Evolutionary conservation across 2,797 vertebrate species (phyloP), one percentile per base, ranked within the genome.

Genomic region (Denticeps clupeoides): DNA sequence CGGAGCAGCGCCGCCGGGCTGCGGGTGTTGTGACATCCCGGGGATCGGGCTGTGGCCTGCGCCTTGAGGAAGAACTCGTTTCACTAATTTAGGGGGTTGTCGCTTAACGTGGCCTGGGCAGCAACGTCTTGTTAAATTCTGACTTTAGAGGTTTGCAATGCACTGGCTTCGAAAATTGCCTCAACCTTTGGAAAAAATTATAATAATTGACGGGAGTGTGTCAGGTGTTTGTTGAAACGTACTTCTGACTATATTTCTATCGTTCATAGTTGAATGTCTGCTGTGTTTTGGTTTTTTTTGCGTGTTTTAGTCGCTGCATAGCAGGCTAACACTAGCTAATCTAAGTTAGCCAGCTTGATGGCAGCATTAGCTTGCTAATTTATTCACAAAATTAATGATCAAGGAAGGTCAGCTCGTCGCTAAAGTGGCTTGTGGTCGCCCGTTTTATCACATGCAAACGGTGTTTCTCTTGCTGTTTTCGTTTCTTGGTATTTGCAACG

Each of bases 21-120:
- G 1, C 0, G 45, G 56, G 25, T 47, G 7, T 28, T 24, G 21
- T 55, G 65, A 69, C 45, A 82, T 31, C 15, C 49, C 74, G 79
- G 33, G 64, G 83, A 59, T 69, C 55, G 4, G 50, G 15, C 12
- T 1, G 0, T 19, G 77, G 80, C 77, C 79, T 75, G 9, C 12
- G 5, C 41, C 21, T 12, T 46, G 8, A 33, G 8, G 19, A 15
- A 16, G 11, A 4, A 15, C 23, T 19, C 38, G 37, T 37, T 6
- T 19, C 10, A 31, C 4, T 7, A 12, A 18, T 18, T 31, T n/a
- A 21, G 15, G 16, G 16, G 15, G 33, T 10, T 3, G 12, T 13
- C 33, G 11, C 4, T 29, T 45, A 1, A 25, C 6, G 25, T 25
- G 12, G n/a, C n/a, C 2, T 18, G 24, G 21, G 8, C 23, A 33